Conservation (phyloP, 2,113 vertebrate genomes). For the Lota lota region DNA sequence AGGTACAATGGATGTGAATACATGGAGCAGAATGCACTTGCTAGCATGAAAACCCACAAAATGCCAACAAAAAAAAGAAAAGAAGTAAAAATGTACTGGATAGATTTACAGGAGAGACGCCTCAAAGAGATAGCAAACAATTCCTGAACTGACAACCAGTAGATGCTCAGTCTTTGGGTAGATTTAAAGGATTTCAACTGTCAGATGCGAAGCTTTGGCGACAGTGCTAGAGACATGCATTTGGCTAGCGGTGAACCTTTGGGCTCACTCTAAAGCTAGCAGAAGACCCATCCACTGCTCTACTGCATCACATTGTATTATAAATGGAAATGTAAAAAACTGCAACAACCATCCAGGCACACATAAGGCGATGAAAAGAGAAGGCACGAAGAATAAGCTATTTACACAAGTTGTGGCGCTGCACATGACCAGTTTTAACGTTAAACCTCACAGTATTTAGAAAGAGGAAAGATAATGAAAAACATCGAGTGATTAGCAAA, state of each 20-base stretch:
- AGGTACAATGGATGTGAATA: neutral
- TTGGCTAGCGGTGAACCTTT: no score
- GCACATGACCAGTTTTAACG: slow-evolving; percentile 47
- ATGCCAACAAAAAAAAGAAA: no score
- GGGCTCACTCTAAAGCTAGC: no score
- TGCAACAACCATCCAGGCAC: slow-evolving; percentile 20
- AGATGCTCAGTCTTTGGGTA: no score
- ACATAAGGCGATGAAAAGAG: slow-evolving; percentile 23
- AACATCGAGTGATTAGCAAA: slow-evolving; percentile 8
- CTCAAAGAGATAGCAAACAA: no score
- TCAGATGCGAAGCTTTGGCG: no score
- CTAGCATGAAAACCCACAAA: neutral
- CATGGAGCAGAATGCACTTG: neutral
- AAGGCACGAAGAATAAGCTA: slow-evolving; percentile 51
- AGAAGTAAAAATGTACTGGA: no score
- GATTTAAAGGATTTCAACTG: no score
- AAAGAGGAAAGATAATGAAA: slow-evolving; percentile 23
- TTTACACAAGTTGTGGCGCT: slow-evolving; percentile 59
- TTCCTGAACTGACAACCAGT: no score
- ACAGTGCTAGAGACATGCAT: no score
- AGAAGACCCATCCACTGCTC: slow-evolving; percentile 22
- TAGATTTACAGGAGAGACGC: no score
- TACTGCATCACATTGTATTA: no score
- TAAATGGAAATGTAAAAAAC: slow-evolving; percentile 20
- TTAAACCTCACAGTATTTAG: slow-evolving; percentile 70